Evolutionary conservation across 1,140 invertebrate species (phyloP), one percentile per base, ranked within the genome.

Genomic region (Asbolus verrucosus): DNA sequence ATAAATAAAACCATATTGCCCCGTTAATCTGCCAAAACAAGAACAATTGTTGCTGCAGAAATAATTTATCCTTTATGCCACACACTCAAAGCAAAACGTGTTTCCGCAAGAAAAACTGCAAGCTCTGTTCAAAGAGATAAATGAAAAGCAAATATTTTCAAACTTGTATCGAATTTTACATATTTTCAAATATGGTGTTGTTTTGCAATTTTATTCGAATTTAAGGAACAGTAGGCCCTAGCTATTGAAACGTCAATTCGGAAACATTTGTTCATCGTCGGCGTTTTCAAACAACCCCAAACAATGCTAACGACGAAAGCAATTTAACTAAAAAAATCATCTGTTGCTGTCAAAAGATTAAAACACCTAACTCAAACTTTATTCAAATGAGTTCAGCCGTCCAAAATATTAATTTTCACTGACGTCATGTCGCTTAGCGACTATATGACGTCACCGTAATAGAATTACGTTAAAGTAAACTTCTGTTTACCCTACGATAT

Each of bases 381-480:
- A 54, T 54, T 19, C 46, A 54, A 54, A 54, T 54, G 19, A 24
- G 46, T 3, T 13, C 9, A 24, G 3, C 8, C 41, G 5, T 46
- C 11, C 21, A 54, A 27, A 54, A n/a, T 54, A 54, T 54, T 54
- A 54, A 54, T 30, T 54, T 54, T 24, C 19, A 27, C 21, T 54
- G 46, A 54, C 46, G 46, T 54, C 46, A 54, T 11, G 46, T 27
- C 13, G n/a, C 21, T 6, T 4, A 4, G 24, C 14, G 8, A 54
- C 21, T 27, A 19, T 18, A 46, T 46, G 41, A 46, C 41, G 41
- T 46, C 41, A 46, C 16, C 9, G 6, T 18, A 16, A 46, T 46
- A 46, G 41, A 46, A 46, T 46, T 16, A 46, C 19, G 18, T 54
- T 27, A 54, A 54, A 54, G 19, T 27, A 54, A 54, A 54, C 46